Evolutionary conservation across 1,140 invertebrate genomes (phyloP).

Genomic region (Drosophila arizonae): DNA sequence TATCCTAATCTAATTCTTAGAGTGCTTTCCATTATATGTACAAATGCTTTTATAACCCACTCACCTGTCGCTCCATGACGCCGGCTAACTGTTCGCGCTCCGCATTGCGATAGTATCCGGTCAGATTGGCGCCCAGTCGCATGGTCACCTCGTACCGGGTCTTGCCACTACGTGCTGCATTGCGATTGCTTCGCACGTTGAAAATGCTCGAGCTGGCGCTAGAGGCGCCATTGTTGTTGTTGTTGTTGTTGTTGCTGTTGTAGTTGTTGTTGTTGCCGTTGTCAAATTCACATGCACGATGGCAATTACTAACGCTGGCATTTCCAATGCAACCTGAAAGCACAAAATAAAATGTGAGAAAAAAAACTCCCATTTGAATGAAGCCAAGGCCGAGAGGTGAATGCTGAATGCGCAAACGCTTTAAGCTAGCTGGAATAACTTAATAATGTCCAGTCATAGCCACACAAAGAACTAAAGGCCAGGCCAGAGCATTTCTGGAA

Average conservation of each 20-base stretch:
- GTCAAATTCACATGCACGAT: slow-evolving; percentile 61
- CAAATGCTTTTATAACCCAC: slow-evolving; percentile 32
- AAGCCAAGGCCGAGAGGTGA: not conserved
- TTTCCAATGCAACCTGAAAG: slow-evolving; percentile 71
- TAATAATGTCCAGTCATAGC: slow-evolving; percentile 33
- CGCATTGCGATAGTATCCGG: slow-evolving; percentile 71
- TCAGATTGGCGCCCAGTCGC: slow-evolving; percentile 76
- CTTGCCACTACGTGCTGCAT: slow-evolving; percentile 70
- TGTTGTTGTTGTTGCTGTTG: slow-evolving; percentile 24
- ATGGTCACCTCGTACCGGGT: slow-evolving; percentile 81
- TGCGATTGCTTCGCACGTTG: slow-evolving; percentile 47
- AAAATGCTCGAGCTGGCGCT: slow-evolving; percentile 27
- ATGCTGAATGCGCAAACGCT: not conserved
- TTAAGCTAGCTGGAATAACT: slow-evolving; percentile 32
- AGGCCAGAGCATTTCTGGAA: not conserved
- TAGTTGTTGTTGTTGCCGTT: not conserved
- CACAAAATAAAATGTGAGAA: not conserved
- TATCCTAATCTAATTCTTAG: slow-evolving; percentile 22
- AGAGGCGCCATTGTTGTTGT: slow-evolving; percentile 3
- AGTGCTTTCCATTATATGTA: slow-evolving; percentile 24
- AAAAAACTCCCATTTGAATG: slow-evolving; percentile 9
- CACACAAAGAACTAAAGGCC: slow-evolving; percentile 4
- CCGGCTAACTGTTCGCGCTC: slow-evolving; percentile 73
- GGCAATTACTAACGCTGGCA: slow-evolving; percentile 51
- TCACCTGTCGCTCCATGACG: slow-evolving; percentile 78